Base-by-base conservation (phyloP, 2,797 vertebrate genomes). In the Premnoplex brunnescens region DNA sequence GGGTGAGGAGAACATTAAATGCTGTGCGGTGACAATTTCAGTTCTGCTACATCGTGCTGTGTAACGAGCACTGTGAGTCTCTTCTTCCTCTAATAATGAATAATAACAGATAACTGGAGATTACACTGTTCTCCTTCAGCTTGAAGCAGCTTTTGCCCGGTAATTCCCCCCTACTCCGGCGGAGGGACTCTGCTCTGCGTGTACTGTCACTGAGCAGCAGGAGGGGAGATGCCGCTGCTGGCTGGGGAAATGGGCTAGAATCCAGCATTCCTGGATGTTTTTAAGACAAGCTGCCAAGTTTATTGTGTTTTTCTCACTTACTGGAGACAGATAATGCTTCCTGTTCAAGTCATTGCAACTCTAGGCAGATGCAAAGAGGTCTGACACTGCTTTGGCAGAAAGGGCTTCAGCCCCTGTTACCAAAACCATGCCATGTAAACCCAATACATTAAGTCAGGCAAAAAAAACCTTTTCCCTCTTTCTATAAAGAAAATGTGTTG, bases 101-200 rank as follows among this genome's bases (percentile, higher is more conserved):
- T 30, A 73, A 49, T 14, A 68, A 41, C 6, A 67, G 39, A 23
- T 54, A 79, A 80, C 18, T 48, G 30, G 30, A 41, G 68, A 23
- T 41, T 16, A 24, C 2, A 1, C 12, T 10, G 37, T 41, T 51
- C 36, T 52, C 1, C n/a, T 62, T n/a, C 14, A 27, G 26, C 26
- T 26, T 71, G 54, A 32, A 77, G 49, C 48, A 55, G 34, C 22
- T 80, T 46, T 89, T 56, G 36, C 55, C 10, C 58, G 39, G 0
- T 10, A 26, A 60, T 14, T 77, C 48, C 36, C 14, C 20, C 0
- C 51, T 13, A 1, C 5, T 17, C 15, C 3, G 2, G 36, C 62
- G 27, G 59, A 30, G 3, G 39, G n/a, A 10, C 1, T 0, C n/a
- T 68, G 69, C 49, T 55, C 56, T 60, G 2, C 23, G 8, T 17